Conservation (phyloP, 2,888 invertebrate species). For the Celastrina argiolus region DNA sequence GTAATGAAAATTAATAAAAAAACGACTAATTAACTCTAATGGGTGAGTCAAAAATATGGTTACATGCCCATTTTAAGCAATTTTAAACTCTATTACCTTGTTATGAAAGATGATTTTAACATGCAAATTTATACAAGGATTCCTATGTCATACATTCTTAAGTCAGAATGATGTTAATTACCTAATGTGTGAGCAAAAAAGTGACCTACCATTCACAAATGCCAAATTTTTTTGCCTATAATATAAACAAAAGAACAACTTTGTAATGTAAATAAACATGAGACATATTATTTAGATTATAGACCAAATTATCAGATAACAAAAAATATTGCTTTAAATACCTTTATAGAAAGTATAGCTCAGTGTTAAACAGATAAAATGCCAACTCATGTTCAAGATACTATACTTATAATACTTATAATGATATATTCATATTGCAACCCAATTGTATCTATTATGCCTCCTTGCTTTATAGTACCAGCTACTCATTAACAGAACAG, state of each 20-base stretch:
- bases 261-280: background rate
- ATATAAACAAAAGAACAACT: background rate
- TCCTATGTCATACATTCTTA: conserved; percentile 27
- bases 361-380: too few species aligned
- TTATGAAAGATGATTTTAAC: background rate
- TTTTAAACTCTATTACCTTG: conserved; percentile 41
- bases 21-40: conserved; percentile 60
- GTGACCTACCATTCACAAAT: background rate
- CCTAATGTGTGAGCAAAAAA: conserved; percentile 3
- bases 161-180: background rate
- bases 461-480: too few species aligned
- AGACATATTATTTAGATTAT: background rate
- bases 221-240: background rate
- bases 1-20: background rate
- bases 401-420: too few species aligned
- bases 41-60: conserved; percentile 36
- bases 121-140: conserved; percentile 11
- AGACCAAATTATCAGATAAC: background rate
- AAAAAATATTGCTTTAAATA: background rate
- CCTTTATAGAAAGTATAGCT: background rate
- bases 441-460: too few species aligned
- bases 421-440: too few species aligned
- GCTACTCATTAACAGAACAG: too few species aligned
- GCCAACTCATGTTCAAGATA: too few species aligned
- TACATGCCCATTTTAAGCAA: conserved; percentile 25